Conservation (phyloP, 2,888 invertebrate genomes). For the Oscheius sp. region DNA sequence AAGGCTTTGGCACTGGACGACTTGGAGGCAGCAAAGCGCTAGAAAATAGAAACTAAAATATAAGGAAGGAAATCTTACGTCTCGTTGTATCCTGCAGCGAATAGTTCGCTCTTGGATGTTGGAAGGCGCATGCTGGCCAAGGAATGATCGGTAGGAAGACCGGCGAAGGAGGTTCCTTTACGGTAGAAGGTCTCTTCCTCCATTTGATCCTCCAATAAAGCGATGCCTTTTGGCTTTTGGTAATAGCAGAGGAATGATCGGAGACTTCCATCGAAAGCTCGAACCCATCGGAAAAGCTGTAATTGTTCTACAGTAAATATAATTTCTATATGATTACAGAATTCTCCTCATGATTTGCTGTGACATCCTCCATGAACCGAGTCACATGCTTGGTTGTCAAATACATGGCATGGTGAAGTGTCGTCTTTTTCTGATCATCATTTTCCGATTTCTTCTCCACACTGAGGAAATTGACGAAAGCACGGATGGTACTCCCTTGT, state of each 20-base stretch:
- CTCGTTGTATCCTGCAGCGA: constrained; percentile 16
- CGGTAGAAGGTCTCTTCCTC: constrained; percentile 15
- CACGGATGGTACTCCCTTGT: constrained; percentile 94
- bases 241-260: constrained; percentile 9
- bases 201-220: constrained; percentile 3
- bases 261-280: background rate
- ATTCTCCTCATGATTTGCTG: constrained; percentile 23
- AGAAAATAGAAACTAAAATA: background rate
- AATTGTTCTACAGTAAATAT: background rate
- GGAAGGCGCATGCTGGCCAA: constrained; percentile 47
- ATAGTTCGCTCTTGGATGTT: constrained; percentile 28
- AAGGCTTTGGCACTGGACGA: constrained; percentile 22
- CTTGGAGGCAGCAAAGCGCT: constrained; percentile 26
- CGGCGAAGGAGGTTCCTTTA: constrained; percentile 31
- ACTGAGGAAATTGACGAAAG: constrained; percentile 90
- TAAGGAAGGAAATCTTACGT: constrained; percentile 2
- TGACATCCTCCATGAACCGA: constrained; percentile 23
- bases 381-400: constrained; percentile 35
- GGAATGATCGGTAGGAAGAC: constrained; percentile 46
- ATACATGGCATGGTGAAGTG: background rate
- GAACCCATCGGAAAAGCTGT: constrained; percentile 19
- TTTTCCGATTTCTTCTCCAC: constrained; percentile 79
- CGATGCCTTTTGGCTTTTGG: constrained; percentile 13
- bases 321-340: background rate
- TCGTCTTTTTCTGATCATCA: constrained; percentile 37